Base-by-base conservation (phyloP, 2,888 invertebrate species). In the Coenonympha glycerion region DNA sequence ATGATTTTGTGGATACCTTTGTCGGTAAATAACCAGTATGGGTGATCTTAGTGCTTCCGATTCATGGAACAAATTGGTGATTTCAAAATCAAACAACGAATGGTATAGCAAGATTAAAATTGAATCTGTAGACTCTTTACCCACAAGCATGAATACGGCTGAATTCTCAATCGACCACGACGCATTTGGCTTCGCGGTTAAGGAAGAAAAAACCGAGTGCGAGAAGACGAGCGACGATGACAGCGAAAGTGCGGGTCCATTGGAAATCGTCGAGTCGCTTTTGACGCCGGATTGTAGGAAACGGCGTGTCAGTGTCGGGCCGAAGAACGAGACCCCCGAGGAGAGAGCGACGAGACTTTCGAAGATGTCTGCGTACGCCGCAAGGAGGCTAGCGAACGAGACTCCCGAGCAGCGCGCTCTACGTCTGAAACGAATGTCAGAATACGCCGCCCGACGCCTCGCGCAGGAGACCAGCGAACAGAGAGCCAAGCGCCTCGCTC, bases 21-120 rank as follows among this genome's bases (percentile, higher is more conserved):
- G 62, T 86, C 86, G 48, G 61, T 84, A 62, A 86, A 85, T 68
- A 85, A 86, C 78, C 86, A 87, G 71, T 84, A 87, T 86, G 86
- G 85, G 74, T 85, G 84, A 86, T 66, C 65, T 71, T 19, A 68
- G 64, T 66, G 64, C 72, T 58, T 72, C 75, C 9, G 78, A 82
- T 71, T 78, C 83, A 51, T 84, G 82, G 82, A 84, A 84, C 67
- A 86, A 86, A 79, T 69, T 83, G 71, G 79, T 81, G 65, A 76
- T 82, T 68, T 72, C 78, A 44, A 81, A 79, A 71, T 64, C 74
- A 57, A 79, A 79, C 62, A 76, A 82, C 62, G 68, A 81, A 69
- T 85, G 83, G 84, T 68, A 69, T 59, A 71, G 80, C 59, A 71
- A 68, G 30, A 28, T 19, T 11, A 46, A 46, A 37, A 13, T 6